These are phyloP conservation scores for Lanistes nyassanus DNA, from an alignment of 1,140 invertebrate species.

Conservation along the genomic window DNA sequence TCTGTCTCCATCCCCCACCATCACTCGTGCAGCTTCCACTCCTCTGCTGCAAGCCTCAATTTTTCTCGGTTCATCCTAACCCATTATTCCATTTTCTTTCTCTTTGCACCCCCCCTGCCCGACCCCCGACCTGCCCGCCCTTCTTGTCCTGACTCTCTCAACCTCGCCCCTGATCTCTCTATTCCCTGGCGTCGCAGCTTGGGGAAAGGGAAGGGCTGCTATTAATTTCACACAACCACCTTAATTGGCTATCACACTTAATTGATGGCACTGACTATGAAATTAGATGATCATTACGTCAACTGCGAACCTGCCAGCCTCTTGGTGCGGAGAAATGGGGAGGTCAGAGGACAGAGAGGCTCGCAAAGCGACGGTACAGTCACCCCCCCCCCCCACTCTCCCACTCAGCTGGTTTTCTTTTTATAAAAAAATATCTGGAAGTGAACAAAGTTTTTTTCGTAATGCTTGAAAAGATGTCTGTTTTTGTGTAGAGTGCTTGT, in stretches of 20 bases:
- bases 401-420: too few relatives aligned
- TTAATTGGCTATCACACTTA: constrained; percentile 16
- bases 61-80: too few relatives aligned
- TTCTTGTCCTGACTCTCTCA: background rate
- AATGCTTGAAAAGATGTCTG: too few relatives aligned
- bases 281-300: constrained; percentile 13
- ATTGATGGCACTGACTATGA: constrained; percentile 22
- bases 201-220: constrained; percentile 1
- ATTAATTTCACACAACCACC: constrained; percentile 7
- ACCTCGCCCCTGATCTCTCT: background rate
- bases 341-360: too few relatives aligned
- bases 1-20: constrained; percentile 7
- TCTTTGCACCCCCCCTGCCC: background rate
- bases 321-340: too few relatives aligned
- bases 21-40: background rate
- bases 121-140: background rate
- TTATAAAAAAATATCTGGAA: too few relatives aligned
- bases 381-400: too few relatives aligned
- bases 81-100: constrained; percentile 3
- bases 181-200: background rate
- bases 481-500: too few relatives aligned
- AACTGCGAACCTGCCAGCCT: too few relatives aligned
- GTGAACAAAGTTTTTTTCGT: too few relatives aligned
- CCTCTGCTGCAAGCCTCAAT: too few relatives aligned
- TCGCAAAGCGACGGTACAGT: too few relatives aligned